Conservation (phyloP, 2,113 vertebrate species). For the Colistium nudipinnis region DNA sequence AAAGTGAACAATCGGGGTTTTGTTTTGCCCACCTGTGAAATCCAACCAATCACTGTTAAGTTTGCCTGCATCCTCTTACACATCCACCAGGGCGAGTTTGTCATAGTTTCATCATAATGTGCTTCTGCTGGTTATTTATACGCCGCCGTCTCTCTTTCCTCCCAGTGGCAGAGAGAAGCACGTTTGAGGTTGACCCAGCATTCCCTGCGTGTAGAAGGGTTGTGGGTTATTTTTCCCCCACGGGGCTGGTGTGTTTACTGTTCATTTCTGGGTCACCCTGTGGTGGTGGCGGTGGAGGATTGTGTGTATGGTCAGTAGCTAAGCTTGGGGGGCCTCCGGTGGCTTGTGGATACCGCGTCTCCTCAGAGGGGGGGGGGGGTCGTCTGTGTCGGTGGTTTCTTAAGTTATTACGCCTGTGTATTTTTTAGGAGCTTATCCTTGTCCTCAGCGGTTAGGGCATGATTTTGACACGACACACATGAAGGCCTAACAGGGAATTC, state of each 20-base stretch:
- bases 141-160: constrained; percentile 11
- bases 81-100: constrained; percentile 1
- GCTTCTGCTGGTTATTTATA: constrained; percentile 11
- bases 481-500: background rate
- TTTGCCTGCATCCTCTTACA: background rate
- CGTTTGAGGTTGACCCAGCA: constrained; percentile 58
- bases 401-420: constrained; percentile 20
- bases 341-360: constrained; percentile 34
- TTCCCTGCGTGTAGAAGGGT: constrained; percentile 24
- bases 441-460: constrained; percentile 28
- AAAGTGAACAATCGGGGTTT: background rate
- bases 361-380: constrained; percentile 41
- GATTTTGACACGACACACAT: constrained; percentile 21
- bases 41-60: background rate
- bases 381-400: constrained; percentile 29
- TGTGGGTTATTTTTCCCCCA: constrained; percentile 33
- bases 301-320: constrained; percentile 57
- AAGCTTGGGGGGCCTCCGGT: constrained; percentile 34
- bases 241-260: constrained; percentile 52
- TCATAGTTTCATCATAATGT: constrained; percentile 13
- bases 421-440: constrained; percentile 49
- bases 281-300: constrained; percentile 50
- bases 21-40: background rate
- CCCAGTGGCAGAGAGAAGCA: constrained; percentile 2
- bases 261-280: constrained; percentile 59